phyloP scores from a whole-genome alignment of 53 echinoderm and acorn worm species.

The Echinarachnius parma region DNA sequence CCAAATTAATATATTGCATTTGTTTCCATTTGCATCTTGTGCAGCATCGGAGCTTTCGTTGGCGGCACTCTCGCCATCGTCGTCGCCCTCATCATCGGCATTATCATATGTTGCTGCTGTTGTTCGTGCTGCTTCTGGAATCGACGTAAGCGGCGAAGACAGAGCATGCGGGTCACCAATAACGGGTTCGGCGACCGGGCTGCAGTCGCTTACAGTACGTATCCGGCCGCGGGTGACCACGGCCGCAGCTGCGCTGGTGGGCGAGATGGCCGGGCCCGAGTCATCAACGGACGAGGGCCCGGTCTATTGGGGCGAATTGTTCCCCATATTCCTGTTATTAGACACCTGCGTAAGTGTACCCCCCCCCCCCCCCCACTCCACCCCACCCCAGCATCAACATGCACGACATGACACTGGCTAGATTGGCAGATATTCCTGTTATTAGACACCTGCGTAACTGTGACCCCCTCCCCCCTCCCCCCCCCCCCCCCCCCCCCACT shows the following conservation, averaged over 20 bases:
- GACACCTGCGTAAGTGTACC: constrained; percentile 40
- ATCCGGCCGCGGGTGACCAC: neutral
- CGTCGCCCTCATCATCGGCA: constrained; percentile 38
- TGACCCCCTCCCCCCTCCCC: too few relatives aligned
- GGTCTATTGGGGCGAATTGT: constrained; percentile 15
- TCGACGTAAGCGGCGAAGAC: constrained; percentile 19
- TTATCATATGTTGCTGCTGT: constrained; percentile 66
- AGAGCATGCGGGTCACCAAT: constrained; percentile 23
- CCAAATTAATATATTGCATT: neutral
- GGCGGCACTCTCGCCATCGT: constrained; percentile 58
- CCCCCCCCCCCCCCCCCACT: too few relatives aligned
- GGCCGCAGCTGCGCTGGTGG: too few relatives aligned
- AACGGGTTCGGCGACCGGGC: neutral
- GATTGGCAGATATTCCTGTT: constrained; percentile 24
- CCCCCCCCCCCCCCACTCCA: too few relatives aligned
- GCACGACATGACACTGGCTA: too few relatives aligned
- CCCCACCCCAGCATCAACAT: too few relatives aligned
- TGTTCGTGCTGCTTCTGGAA: constrained; percentile 71
- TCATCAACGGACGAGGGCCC: neutral
- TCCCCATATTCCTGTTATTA: constrained; percentile 19
- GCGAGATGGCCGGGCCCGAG: constrained; percentile 6
- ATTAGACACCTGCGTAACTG: constrained; percentile 38
- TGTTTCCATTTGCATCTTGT: neutral
- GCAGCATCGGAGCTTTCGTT: constrained; percentile 62
- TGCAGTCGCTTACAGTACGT: constrained; percentile 40